Evolutionary conservation across 2,113 vertebrate genomes (phyloP).

Genomic region (Semnornis frantzii): DNA sequence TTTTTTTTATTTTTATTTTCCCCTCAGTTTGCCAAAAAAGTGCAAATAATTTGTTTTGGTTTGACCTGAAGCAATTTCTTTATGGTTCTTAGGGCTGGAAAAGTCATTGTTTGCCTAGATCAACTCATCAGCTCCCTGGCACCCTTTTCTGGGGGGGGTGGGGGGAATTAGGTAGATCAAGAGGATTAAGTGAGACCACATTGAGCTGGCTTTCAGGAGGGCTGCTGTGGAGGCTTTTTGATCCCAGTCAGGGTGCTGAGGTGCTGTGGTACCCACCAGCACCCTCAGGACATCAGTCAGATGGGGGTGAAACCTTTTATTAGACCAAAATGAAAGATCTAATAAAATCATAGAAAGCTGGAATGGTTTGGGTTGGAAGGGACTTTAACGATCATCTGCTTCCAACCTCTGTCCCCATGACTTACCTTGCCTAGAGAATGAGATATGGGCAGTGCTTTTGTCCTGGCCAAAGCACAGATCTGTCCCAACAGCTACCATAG

Average conservation of each 20-base stretch:
- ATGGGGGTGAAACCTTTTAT: neutral
- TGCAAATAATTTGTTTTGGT: conserved; percentile 30
- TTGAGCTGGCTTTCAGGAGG: neutral
- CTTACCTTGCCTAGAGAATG: neutral
- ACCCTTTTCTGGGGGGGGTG: conserved; percentile 6
- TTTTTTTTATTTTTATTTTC: neutral
- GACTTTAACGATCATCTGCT: too few species aligned
- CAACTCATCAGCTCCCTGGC: neutral
- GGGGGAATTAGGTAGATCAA: conserved; percentile 28
- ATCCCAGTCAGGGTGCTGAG: neutral
- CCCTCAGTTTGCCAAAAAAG: conserved; percentile 6
- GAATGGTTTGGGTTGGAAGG: too few species aligned
- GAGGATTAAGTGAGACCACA: conserved; percentile 1
- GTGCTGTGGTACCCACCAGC: neutral
- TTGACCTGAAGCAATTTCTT: conserved; percentile 41
- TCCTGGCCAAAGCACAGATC: neutral
- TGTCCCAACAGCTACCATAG: neutral
- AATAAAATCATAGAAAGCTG: neutral
- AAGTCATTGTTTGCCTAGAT: conserved; percentile 12
- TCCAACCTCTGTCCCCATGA: neutral
- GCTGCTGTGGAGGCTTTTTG: neutral
- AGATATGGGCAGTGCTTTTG: neutral
- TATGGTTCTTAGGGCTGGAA: conserved; percentile 33
- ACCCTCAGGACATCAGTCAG: neutral
- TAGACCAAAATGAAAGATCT: neutral